Conservation (phyloP, 1,140 invertebrate genomes). For the Chrysoperla carnea region DNA sequence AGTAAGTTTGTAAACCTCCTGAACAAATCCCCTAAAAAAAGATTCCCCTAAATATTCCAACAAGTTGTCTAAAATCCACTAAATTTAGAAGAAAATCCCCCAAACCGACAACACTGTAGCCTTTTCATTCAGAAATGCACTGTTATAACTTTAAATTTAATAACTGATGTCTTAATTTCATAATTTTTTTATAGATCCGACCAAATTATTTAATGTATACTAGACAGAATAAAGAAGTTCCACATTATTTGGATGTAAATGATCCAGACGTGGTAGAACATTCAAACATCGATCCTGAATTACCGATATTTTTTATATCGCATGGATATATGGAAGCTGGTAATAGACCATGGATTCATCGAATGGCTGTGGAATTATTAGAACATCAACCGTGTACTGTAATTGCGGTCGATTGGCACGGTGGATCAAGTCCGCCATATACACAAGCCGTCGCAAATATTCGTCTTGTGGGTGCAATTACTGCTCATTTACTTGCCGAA, state of each 20-base stretch:
- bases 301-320: slow-evolving; percentile 54
- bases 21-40: too few species aligned
- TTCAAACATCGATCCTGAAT: slow-evolving; percentile 35
- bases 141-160: too few species aligned
- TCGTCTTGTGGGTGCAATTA: slow-evolving; percentile 65
- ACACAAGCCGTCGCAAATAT: slow-evolving; percentile 82
- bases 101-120: too few species aligned
- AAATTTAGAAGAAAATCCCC: too few species aligned
- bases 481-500: slow-evolving; percentile 46
- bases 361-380: slow-evolving; percentile 41
- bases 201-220: slow-evolving; percentile 32
- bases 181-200: slow-evolving; percentile 23
- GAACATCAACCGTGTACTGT: slow-evolving; percentile 50
- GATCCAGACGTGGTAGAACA: slow-evolving; percentile 35
- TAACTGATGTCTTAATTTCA: too few species aligned
- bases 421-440: slow-evolving; percentile 70
- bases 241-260: slow-evolving; percentile 41
- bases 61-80: too few species aligned
- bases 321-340: slow-evolving; percentile 78
- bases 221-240: slow-evolving; percentile 27
- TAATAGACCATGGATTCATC: slow-evolving; percentile 50
- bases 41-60: too few species aligned
- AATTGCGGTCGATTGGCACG: slow-evolving; percentile 68
- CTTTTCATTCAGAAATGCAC: too few species aligned
- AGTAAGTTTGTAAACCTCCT: too few species aligned